Base-by-base conservation (phyloP, 2,888 invertebrate genomes). In the Gymnoscelis rufifasciata region DNA sequence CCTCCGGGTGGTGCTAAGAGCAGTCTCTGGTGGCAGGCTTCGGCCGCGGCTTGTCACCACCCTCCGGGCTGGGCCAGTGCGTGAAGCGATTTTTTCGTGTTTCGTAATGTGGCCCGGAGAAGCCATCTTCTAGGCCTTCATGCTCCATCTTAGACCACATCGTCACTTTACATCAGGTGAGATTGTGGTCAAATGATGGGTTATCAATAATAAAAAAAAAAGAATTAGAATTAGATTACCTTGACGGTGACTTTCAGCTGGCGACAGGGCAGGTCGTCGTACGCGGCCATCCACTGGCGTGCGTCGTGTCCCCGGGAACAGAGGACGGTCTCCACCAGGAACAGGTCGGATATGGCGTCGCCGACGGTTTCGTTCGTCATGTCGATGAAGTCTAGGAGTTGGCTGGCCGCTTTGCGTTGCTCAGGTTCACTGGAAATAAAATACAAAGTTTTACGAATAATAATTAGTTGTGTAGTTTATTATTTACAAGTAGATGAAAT, bases 321-420 rank as follows among this genome's bases (percentile, higher is more conserved):
- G 14, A 99, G 90, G 39, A 98, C 94, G 0, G 94, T 93, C 81
- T 99, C 99, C 0, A 99, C 97, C 3, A 98, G 78, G 47, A 99
- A 89, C 91, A 99, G 90, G 71, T 99, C 99, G 0, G 98, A 97
- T 42, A 99, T 93, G 2, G 99, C 99, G 88, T 99, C 99, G 0
- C 99, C 99, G 0, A 99, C 96, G 0, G 95, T 94, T 83, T 97
- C 97, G 78, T 98, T 98, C 8, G 97, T 95, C 64, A 98, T 89
- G 74, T 97, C 93, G 51, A 97, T 93, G 42, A 96, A 84, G 57
- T 90, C 87, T 1, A 91, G 72, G 7, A 98, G 83, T 13, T 90
- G 90, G 26, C 87, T 79, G 0, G 94, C 93, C 1, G 93, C 91
- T 50, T 86, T 80, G 36, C 89, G 78, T 27, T 82, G 74, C 40